Evolutionary conservation across 1,140 invertebrate genomes (phyloP).

Genomic region (Eubasilissa regina): DNA sequence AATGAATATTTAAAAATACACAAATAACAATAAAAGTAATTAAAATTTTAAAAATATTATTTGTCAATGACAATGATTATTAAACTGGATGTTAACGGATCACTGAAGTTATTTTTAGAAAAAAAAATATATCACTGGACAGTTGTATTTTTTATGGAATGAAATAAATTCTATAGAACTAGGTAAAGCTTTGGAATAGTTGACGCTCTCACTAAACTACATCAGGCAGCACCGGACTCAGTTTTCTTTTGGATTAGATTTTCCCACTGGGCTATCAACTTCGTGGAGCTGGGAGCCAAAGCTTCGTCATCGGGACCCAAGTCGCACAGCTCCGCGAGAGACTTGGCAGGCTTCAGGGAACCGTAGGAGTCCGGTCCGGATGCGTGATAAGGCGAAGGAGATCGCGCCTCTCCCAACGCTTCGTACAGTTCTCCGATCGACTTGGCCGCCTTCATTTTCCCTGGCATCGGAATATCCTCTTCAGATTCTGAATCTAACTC

Average conservation of each 20-base stretch:
- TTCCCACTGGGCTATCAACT: slow-evolving; percentile 76
- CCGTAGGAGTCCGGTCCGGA: slow-evolving; percentile 68
- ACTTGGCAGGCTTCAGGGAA: slow-evolving; percentile 74
- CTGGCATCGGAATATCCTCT: slow-evolving; percentile 73
- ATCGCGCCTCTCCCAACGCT: slow-evolving; percentile 66
- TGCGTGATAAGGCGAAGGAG: slow-evolving; percentile 68
- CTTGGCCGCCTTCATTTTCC: slow-evolving; percentile 72
- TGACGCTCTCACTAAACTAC: not conserved
- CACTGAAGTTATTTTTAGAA: too few species aligned
- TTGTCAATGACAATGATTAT: too few species aligned
- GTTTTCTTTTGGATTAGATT: slow-evolving; percentile 75
- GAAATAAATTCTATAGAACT: slow-evolving; percentile 42
- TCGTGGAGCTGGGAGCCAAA: slow-evolving; percentile 73
- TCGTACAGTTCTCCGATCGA: slow-evolving; percentile 74
- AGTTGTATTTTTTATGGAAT: slow-evolving; percentile 5
- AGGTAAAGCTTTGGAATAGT: slow-evolving; percentile 59
- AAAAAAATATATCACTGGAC: not conserved
- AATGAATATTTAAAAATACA: too few species aligned
- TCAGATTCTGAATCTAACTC: slow-evolving; percentile 71
- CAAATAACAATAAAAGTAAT: too few species aligned
- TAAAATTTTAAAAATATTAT: too few species aligned
- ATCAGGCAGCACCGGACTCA: slow-evolving; percentile 70
- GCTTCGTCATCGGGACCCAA: slow-evolving; percentile 72
- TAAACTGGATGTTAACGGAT: not conserved
- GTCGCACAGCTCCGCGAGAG: slow-evolving; percentile 74